phyloP scores from a whole-genome alignment of 2,797 vertebrate species.

The Myotis planiceps region DNA sequence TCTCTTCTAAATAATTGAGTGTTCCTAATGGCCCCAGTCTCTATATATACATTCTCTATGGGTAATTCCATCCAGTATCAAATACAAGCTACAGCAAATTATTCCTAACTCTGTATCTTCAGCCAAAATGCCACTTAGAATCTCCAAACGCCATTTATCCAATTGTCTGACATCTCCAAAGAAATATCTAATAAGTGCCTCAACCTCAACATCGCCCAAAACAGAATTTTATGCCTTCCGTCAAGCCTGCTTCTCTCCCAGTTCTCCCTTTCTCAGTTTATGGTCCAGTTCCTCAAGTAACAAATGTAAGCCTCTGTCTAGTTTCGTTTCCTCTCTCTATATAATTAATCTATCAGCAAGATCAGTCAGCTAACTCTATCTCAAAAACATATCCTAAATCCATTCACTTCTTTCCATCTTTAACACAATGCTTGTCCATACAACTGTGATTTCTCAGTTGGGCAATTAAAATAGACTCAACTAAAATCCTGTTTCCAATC shows the following conservation, averaged over 20 bases:
- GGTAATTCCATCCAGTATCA: not conserved
- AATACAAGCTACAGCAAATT: not conserved
- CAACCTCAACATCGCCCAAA: not conserved
- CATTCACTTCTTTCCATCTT: not conserved
- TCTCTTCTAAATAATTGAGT: not conserved
- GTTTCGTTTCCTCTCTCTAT: not conserved
- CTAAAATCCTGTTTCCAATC: not conserved
- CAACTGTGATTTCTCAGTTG: not conserved
- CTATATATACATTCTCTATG: not conserved
- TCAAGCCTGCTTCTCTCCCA: not conserved
- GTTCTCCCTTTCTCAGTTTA: not conserved
- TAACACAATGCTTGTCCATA: not conserved
- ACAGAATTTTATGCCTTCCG: not conserved
- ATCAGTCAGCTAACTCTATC: not conserved
- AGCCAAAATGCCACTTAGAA: not conserved
- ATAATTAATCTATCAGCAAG: not conserved
- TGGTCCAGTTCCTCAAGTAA: not conserved
- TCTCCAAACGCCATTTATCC: not conserved
- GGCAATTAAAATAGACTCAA: not conserved
- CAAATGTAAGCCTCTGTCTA: not conserved
- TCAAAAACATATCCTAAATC: not conserved
- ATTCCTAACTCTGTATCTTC: not conserved
- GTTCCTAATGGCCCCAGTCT: not conserved
- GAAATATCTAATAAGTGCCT: not conserved
- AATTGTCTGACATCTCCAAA: not conserved